phyloP scores from a whole-genome alignment of 2,797 vertebrate genomes.

The Bothrops alternatus region DNA sequence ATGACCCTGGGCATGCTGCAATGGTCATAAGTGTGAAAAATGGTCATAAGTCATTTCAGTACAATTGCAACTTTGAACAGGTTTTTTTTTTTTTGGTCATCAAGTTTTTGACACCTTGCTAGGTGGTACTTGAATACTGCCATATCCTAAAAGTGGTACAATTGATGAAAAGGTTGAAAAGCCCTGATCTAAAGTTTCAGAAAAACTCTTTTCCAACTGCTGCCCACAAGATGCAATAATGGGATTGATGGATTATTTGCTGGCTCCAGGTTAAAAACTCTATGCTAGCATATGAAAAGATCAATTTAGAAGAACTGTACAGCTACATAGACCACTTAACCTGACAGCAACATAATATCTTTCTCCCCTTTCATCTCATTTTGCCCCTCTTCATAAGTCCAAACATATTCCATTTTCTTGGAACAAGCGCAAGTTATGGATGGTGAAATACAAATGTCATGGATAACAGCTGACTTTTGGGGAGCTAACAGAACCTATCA shows the following conservation, averaged over 20 bases:
- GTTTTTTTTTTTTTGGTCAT: no score
- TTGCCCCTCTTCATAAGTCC: background rate
- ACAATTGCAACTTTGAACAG: no score
- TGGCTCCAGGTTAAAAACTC: background rate
- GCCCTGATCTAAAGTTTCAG: no score
- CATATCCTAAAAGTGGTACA: no score
- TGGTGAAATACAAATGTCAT: background rate
- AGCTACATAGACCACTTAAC: background rate
- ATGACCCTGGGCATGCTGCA: no score
- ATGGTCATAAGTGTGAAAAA: no score
- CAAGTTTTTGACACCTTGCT: no score
- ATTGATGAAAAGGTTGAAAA: no score
- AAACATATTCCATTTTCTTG: background rate
- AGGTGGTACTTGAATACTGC: no score
- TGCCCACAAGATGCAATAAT: background rate
- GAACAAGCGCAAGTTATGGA: background rate
- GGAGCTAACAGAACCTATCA: conserved; percentile 15
- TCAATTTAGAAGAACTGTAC: background rate
- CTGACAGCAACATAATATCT: background rate
- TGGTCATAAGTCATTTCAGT: no score
- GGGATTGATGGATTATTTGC: background rate
- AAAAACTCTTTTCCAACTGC: background rate
- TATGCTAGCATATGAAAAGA: background rate
- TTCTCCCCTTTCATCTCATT: background rate
- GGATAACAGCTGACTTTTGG: background rate